phyloP scores from a whole-genome alignment of 1,140 invertebrate genomes.

The Pseudomyrmex concolor region DNA sequence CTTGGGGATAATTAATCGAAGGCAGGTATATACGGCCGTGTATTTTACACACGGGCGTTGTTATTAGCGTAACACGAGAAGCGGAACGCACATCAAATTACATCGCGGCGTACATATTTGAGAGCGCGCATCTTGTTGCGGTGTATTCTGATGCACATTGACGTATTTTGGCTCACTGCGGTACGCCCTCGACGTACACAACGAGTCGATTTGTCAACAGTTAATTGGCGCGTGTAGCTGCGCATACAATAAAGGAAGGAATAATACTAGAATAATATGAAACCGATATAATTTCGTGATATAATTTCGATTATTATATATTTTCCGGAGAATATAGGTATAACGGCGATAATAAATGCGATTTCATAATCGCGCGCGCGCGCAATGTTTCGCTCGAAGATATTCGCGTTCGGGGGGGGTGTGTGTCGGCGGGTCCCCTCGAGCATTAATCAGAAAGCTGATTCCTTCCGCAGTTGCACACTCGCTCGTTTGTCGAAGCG shows the following conservation, averaged over 20 bases:
- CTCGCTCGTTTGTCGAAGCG: conserved; percentile 63
- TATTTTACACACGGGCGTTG: background rate
- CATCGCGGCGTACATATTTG: conserved; percentile 4
- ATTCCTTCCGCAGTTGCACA: conserved; percentile 14
- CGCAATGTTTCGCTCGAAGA: background rate
- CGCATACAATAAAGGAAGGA: background rate
- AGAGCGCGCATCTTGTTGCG: conserved; percentile 11
- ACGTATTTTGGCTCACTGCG: conserved; percentile 35
- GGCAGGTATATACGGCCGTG: background rate
- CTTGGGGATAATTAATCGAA: conserved; percentile 5
- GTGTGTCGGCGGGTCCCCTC: background rate
- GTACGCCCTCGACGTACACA: conserved; percentile 14
- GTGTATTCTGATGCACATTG: background rate
- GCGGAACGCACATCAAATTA: conserved; percentile 6
- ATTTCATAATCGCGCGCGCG: no score
- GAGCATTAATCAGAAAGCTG: background rate
- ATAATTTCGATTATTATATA: conserved; percentile 9
- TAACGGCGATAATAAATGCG: no score
- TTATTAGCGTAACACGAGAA: conserved; percentile 33
- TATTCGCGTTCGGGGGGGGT: conserved; percentile 6
- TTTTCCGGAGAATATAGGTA: no score
- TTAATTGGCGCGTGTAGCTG: conserved; percentile 28
- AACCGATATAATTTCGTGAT: background rate
- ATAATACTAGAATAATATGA: conserved; percentile 21
- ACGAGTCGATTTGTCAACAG: conserved; percentile 50